These are phyloP conservation scores for Nomia melanderi DNA, from an alignment of 1,140 invertebrate species.

Conservation along the genomic window DNA sequence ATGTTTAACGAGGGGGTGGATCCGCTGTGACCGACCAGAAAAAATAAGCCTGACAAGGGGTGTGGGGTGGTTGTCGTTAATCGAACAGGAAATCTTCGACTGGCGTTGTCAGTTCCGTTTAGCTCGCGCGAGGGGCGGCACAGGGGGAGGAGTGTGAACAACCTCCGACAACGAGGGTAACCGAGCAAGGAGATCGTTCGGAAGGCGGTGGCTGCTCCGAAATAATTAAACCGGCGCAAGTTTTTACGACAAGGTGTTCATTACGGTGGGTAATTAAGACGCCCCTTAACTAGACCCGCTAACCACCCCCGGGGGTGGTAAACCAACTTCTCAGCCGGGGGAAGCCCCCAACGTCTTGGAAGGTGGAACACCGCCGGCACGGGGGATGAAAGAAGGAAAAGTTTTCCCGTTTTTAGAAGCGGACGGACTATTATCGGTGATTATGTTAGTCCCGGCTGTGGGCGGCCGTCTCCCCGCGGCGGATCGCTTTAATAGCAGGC, in stretches of 20 bases:
- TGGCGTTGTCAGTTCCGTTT: slow-evolving; percentile 50
- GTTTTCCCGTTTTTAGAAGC: slow-evolving; percentile 75
- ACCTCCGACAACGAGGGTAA: slow-evolving; percentile 59
- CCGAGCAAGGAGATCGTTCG: slow-evolving; percentile 48
- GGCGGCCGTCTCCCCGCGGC: slow-evolving; percentile 15
- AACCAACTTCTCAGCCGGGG: slow-evolving; percentile 78
- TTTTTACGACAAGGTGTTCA: slow-evolving; percentile 82
- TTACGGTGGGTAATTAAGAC: slow-evolving; percentile 82
- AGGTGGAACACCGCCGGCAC: slow-evolving; percentile 18
- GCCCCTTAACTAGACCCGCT: slow-evolving; percentile 80
- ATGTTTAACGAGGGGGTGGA: no score
- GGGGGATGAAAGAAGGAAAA: slow-evolving; percentile 44
- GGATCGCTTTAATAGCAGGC: slow-evolving; percentile 50
- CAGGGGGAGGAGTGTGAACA: slow-evolving; percentile 21
- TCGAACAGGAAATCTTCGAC: slow-evolving; percentile 42
- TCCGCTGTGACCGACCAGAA: not conserved
- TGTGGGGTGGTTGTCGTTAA: slow-evolving; percentile 13
- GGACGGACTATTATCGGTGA: slow-evolving; percentile 75
- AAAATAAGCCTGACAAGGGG: not conserved
- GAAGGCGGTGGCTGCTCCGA: slow-evolving; percentile 60
- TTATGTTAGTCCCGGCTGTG: slow-evolving; percentile 65
- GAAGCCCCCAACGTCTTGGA: slow-evolving; percentile 56
- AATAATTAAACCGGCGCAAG: slow-evolving; percentile 81
- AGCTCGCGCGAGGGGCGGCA: slow-evolving; percentile 19
- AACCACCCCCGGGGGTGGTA: slow-evolving; percentile 78